Evolutionary conservation across 64 coral and sea anemone genomes (phyloP), one percentile per base, ranked within the genome.

Genomic region (Pocillopora damicornis): DNA sequence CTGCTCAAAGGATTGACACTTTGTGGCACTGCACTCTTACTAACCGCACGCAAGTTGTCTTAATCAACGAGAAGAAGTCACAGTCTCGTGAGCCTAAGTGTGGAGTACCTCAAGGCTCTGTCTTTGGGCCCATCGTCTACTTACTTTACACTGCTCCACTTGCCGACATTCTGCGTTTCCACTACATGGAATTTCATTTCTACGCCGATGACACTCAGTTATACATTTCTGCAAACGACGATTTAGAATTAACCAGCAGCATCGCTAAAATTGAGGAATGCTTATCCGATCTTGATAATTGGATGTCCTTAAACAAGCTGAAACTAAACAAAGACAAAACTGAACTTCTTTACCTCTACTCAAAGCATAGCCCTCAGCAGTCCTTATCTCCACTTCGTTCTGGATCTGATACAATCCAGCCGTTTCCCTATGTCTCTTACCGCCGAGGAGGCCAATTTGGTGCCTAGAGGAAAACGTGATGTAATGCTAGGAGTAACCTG

Each of bases 171-270:
- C 68, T 86, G 58, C 59, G 65, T 68, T 68, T 73, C 58, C 56
- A 86, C 56, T 35, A 86, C 58, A 68, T 86, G 58, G 20, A 86
- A 57, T 86, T 86, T 73, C 83, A 86, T 74, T 86, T 86, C 68
- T 86, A 74, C 66, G 67, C 83, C 37, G 83, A 86, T 58, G 83
- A 86, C 73, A 86, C 83, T 57, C 83, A 86, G 66, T 73, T 86
- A 74, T 73, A 11, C 66, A 74, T 58, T 86, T 57, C 42, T 73
- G 37, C 65, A 37, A 57, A 74, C 35, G 37, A 77, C 61, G 66
- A 88, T 79, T 10, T 58, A 51, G 51, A 79, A 78, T 78, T 78
- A 78, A 78, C 73, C 35, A 62, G 60, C 9, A 62, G 60, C 60
- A 75, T 75, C 22, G 22, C 35, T n/a, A 79, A 61, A 79, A 79